Percentiles rank a stretch among this genome's conserved stretches.
These are phyloP conservation scores for Drosophila peninsularis DNA, from an alignment of 2,888 invertebrate species.

Conservation along the genomic window DNA sequence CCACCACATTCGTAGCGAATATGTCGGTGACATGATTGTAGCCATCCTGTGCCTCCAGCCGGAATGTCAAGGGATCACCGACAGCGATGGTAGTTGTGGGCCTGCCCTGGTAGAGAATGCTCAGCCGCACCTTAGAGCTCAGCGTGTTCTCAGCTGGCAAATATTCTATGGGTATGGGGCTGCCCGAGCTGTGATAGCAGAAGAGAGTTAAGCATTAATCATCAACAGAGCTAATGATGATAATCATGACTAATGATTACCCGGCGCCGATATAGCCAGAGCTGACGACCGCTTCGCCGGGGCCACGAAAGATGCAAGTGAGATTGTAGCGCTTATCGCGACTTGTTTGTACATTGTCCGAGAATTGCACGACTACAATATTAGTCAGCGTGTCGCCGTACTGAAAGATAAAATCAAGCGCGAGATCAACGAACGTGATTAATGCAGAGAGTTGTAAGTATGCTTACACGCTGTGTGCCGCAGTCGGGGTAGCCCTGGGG, in stretches of 20 bases:
- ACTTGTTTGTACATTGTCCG: slow-evolving; percentile 95
- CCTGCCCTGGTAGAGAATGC: slow-evolving; percentile 94
- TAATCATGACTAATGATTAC: slow-evolving; percentile 85
- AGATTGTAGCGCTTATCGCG: slow-evolving; percentile 95
- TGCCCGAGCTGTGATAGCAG: slow-evolving; percentile 89
- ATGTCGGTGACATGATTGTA: slow-evolving; percentile 95
- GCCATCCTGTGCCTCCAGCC: slow-evolving; percentile 94
- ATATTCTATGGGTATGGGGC: slow-evolving; percentile 96
- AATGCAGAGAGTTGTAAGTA: slow-evolving; percentile 2
- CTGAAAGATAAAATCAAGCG: slow-evolving; percentile 83
- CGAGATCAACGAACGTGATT: neutral
- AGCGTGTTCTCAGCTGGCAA: slow-evolving; percentile 95
- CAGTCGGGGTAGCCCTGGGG: slow-evolving; percentile 97
- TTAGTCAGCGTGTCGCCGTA: slow-evolving; percentile 97
- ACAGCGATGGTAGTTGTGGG: slow-evolving; percentile 97
- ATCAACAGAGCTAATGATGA: slow-evolving; percentile 10
- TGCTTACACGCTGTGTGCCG: slow-evolving; percentile 91
- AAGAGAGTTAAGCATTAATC: slow-evolving; percentile 5
- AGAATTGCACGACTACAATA: slow-evolving; percentile 96
- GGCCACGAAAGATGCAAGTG: slow-evolving; percentile 95
- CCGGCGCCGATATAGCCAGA: slow-evolving; percentile 96
- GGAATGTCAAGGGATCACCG: slow-evolving; percentile 95
- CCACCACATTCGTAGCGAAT: slow-evolving; percentile 96
- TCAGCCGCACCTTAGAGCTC: slow-evolving; percentile 93
- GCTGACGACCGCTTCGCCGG: slow-evolving; percentile 96